phyloP scores from a whole-genome alignment of 2,888 invertebrate genomes.

The Sinelater perroti region DNA sequence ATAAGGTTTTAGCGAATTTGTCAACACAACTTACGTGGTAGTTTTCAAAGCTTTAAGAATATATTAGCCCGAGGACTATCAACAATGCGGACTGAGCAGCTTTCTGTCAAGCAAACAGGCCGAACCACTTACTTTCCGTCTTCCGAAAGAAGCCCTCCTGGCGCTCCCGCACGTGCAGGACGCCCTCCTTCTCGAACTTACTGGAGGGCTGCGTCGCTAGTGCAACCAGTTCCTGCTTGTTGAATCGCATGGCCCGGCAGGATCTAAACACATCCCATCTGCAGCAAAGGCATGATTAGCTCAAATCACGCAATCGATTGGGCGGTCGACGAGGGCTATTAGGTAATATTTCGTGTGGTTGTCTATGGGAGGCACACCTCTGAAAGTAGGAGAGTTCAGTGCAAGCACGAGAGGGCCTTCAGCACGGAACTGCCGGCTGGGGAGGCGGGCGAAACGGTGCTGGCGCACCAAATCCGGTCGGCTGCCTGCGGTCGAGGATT shows the following conservation, averaged over 20 bases:
- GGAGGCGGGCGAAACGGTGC: no score
- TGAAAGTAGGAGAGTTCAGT: conserved; percentile 17
- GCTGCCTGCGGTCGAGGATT: no score
- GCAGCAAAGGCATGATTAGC: conserved; percentile 1
- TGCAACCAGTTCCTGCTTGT: conserved; percentile 85
- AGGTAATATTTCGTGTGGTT: conserved; percentile 4
- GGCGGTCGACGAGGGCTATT: conserved; percentile 4
- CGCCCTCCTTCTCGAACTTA: conserved; percentile 92
- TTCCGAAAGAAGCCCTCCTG: conserved; percentile 92
- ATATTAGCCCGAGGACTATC: background rate
- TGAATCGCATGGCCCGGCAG: conserved; percentile 78
- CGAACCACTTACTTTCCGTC: conserved; percentile 84
- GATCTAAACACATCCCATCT: conserved; percentile 28
- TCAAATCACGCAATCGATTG: conserved; percentile 12
- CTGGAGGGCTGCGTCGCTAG: conserved; percentile 87
- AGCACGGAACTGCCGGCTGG: no score
- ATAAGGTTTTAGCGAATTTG: no score
- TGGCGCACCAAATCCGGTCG: no score
- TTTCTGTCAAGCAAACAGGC: background rate
- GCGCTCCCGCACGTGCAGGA: conserved; percentile 84
- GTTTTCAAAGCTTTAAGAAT: background rate
- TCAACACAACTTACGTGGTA: no score
- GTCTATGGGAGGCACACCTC: conserved; percentile 10
- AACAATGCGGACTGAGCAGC: background rate
- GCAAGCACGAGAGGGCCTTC: conserved; percentile 10